Conservation (phyloP, 2,888 invertebrate species). For the Boloria selene region DNA sequence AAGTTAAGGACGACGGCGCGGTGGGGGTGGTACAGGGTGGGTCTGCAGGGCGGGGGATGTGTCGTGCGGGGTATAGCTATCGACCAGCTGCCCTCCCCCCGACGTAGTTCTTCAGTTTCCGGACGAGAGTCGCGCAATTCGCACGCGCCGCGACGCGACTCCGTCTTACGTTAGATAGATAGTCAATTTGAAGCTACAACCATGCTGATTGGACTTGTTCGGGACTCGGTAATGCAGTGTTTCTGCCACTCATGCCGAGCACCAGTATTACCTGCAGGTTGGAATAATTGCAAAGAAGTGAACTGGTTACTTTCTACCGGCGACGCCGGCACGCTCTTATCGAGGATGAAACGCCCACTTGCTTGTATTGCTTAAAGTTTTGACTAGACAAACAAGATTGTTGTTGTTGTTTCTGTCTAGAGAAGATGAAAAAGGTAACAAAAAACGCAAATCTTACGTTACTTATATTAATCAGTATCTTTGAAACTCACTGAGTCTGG, state of each 20-base stretch:
- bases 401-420: conserved; percentile 4
- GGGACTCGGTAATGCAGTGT: conserved; percentile 96
- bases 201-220: conserved; percentile 95
- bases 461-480: background rate
- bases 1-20: conserved; percentile 75
- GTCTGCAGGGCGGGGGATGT: conserved; percentile 74
- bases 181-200: conserved; percentile 73
- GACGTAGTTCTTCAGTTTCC: conserved; percentile 78
- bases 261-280: conserved; percentile 89
- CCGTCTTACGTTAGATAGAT: conserved; percentile 77
- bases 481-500: background rate
- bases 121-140: conserved; percentile 85
- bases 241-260: conserved; percentile 96
- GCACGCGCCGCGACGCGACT: conserved; percentile 80
- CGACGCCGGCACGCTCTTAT: conserved; percentile 54
- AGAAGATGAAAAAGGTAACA: conserved; percentile 21
- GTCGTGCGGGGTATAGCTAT: conserved; percentile 77
- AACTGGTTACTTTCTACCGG: conserved; percentile 50
- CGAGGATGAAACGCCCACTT: conserved; percentile 60
- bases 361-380: conserved; percentile 37
- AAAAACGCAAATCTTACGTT: background rate
- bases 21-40: conserved; percentile 65
- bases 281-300: conserved; percentile 55
- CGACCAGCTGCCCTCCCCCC: conserved; percentile 84
- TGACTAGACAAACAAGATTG: conserved; percentile 13